phyloP scores from a whole-genome alignment of 2,113 vertebrate species.

The Arenaria interpres region DNA sequence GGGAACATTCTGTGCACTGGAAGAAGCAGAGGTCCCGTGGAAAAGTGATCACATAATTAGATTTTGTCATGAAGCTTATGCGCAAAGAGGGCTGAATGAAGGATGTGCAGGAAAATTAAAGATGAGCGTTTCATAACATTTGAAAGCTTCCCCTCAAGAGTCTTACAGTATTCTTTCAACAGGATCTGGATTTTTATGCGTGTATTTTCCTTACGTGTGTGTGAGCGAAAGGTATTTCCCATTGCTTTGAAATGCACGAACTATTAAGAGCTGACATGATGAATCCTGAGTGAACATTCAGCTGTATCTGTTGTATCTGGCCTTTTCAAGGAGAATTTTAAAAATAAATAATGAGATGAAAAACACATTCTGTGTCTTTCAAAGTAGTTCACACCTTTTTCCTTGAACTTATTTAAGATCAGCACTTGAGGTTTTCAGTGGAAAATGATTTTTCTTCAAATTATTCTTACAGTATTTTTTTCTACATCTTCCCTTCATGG shows the following conservation, averaged over 20 bases:
- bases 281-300: not conserved
- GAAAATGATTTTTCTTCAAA: not conserved
- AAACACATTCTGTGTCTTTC: not conserved
- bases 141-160: not conserved
- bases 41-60: conserved; percentile 25
- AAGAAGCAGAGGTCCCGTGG: not conserved
- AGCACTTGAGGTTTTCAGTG: not conserved
- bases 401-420: not conserved
- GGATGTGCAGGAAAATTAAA: not conserved
- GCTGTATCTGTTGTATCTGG: not conserved
- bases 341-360: not conserved
- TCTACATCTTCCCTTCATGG: not conserved
- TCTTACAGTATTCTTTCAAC: not conserved
- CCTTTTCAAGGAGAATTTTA: not conserved
- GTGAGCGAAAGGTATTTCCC: not conserved
- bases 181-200: not conserved
- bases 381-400: not conserved
- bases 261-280: not conserved
- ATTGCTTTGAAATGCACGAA: not conserved
- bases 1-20: not conserved
- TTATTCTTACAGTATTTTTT: not conserved
- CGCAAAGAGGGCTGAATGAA: not conserved
- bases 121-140: not conserved
- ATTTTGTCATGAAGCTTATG: not conserved
- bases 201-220: not conserved